Evolutionary conservation across 2,797 vertebrate species (phyloP).

Genomic region (Bovichtus variegatus): DNA sequence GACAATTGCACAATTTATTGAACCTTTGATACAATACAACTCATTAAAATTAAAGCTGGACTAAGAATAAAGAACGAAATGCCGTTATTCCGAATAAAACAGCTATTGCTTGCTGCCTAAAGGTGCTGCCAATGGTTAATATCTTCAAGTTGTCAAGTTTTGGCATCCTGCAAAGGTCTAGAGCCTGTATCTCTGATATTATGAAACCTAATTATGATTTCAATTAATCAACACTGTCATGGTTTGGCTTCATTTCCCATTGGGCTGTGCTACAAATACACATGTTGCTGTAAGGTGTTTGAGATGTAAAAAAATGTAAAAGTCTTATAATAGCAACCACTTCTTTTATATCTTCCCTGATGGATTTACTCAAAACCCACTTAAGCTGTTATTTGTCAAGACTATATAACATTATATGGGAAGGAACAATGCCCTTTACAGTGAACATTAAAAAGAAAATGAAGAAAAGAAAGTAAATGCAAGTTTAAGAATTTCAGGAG

Average conservation of each 20-base stretch:
- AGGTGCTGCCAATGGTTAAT: slow-evolving; percentile 28
- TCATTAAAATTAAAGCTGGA: slow-evolving; percentile 31
- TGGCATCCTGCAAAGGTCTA: slow-evolving; percentile 3
- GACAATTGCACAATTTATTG: slow-evolving; percentile 37
- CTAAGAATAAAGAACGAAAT: slow-evolving; percentile 19
- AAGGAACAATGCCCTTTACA: background rate
- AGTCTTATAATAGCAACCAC: background rate
- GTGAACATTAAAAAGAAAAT: too few species aligned
- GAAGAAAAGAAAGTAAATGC: too few species aligned
- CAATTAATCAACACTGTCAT: slow-evolving; percentile 13
- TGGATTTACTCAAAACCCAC: background rate
- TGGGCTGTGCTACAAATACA: background rate
- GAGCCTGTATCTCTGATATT: slow-evolving; percentile 2
- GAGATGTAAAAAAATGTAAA: background rate
- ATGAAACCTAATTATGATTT: slow-evolving; percentile 20
- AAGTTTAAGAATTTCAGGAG: background rate
- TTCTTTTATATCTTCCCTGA: background rate
- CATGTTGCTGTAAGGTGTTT: background rate
- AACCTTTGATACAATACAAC: slow-evolving; percentile 24
- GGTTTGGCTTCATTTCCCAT: slow-evolving; percentile 12
- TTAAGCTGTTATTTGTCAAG: background rate
- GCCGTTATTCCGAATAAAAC: slow-evolving; percentile 32
- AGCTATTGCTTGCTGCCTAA: background rate
- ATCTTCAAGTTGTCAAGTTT: slow-evolving; percentile 21
- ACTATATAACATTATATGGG: background rate